Base-by-base conservation (phyloP, 2,113 vertebrate genomes). In the Brachypodius melanocephalos region DNA sequence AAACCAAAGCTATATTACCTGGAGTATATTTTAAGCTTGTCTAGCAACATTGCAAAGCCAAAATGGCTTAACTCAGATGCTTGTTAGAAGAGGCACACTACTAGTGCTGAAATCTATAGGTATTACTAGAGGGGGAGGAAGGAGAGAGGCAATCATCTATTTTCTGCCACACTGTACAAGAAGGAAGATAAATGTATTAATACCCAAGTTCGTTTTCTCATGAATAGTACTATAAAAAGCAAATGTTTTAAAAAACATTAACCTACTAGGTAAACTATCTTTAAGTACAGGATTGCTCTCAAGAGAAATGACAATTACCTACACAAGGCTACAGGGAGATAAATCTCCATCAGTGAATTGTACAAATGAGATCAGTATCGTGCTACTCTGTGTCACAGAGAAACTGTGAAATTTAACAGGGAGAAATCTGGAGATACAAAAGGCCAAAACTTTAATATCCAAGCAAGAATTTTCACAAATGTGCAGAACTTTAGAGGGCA, bases 301-400 rank as follows among this genome's bases (percentile, higher is more conserved):
- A 40, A 85, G 89, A 87, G 88, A 87, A 93, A 94, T 80, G 46
- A 95, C 80, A 89, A 89, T 95, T 94, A 95, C 75, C 78, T 89
- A 52, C 26, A 55, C 18, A 54, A 79, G 55, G 75, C 78, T 83
- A 69, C 21, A 93, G 85, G 85, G 49, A 83, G 34, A 78, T 71
- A 79, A 85, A 85, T 73, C 78, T 89, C 63, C 5, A 4, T 31
- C 87, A 83, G 32, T 58, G 65, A 85, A 88, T 91, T 62, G 59
- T 31, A 34, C 49, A 74, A 48, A 86, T 0, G 2, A 17, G 58
- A 79, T 46, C 67, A 45, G 42, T 40, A 73, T 76, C 8, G 1
- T 69, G 29, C 21, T 62, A 54, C 26, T 85, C 59, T 34, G 9
- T n/a, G 20, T 74, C 88, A 74, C 48, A 28, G 0, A 82, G 36